These are phyloP conservation scores for Lasioglossum vierecki DNA, from an alignment of 2,888 invertebrate genomes.

Conservation along the genomic window DNA sequence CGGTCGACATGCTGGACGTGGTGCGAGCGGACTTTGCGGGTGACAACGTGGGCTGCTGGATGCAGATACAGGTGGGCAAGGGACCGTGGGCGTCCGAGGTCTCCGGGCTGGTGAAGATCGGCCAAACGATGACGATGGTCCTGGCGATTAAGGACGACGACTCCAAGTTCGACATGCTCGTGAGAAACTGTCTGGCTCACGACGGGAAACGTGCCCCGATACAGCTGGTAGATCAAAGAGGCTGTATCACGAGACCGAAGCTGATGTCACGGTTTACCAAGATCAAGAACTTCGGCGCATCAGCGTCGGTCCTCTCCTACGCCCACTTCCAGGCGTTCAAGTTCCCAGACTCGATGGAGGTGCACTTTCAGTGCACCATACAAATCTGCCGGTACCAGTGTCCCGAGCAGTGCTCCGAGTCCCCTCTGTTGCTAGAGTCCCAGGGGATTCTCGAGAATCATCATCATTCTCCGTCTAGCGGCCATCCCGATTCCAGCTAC, in stretches of 20 bases:
- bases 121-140: conserved; percentile 98
- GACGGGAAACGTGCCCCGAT: conserved; percentile 97
- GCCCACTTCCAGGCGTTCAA: conserved; percentile 98
- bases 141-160: conserved; percentile 97
- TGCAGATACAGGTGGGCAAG: conserved; percentile 98
- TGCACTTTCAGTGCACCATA: conserved; percentile 97
- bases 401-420: conserved; percentile 95
- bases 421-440: conserved; percentile 81
- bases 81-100: conserved; percentile 98
- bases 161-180: conserved; percentile 97
- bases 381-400: conserved; percentile 97
- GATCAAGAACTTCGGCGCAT: conserved; percentile 97
- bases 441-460: conserved; percentile 85
- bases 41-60: conserved; percentile 98
- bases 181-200: conserved; percentile 96
- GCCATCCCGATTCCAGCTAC: conserved; percentile 87
- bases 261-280: conserved; percentile 97
- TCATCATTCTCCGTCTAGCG: conserved; percentile 70
- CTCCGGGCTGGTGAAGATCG: conserved; percentile 96
- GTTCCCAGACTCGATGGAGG: conserved; percentile 98
- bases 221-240: conserved; percentile 95
- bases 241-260: conserved; percentile 96
- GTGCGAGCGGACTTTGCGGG: conserved; percentile 98
- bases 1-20: conserved; percentile 97
- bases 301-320: conserved; percentile 95